phyloP scores from a whole-genome alignment of 2,888 invertebrate species.

The Sarcophaga carnaria region DNA sequence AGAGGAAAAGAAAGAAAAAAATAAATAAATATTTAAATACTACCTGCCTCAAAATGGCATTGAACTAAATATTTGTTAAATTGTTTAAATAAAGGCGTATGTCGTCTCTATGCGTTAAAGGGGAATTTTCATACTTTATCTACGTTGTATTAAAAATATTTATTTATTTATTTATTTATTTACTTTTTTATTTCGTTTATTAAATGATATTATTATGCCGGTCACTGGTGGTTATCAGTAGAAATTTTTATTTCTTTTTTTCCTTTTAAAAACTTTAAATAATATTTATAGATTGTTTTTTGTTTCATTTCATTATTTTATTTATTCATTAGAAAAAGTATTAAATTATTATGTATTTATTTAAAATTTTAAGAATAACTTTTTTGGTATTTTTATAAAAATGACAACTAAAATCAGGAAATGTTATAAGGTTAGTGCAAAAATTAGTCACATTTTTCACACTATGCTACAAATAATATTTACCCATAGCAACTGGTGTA shows the following conservation, averaged over 20 bases:
- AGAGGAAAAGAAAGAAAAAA: neutral
- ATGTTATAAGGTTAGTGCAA: neutral
- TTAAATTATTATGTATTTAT: neutral
- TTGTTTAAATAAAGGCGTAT: neutral
- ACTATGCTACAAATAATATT: neutral
- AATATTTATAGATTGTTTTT: neutral
- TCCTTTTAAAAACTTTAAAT: neutral
- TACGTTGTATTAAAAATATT: neutral
- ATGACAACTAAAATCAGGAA: neutral
- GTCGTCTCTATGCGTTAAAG: neutral
- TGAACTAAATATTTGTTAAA: slow-evolving; percentile 19
- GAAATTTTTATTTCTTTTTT: neutral
- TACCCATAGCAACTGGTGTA: neutral
- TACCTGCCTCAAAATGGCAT: slow-evolving; percentile 1
- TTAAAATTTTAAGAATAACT: neutral
- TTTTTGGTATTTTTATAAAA: neutral
- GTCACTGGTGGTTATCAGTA: neutral
- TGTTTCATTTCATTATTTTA: neutral
- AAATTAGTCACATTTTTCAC: neutral
- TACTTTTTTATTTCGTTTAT: neutral
- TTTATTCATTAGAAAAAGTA: neutral
- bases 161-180: neutral
- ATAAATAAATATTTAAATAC: neutral
- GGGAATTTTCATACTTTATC: neutral
- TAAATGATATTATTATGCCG: neutral